phyloP scores from a whole-genome alignment of 2,113 vertebrate genomes.

The Daboia siamensis region DNA sequence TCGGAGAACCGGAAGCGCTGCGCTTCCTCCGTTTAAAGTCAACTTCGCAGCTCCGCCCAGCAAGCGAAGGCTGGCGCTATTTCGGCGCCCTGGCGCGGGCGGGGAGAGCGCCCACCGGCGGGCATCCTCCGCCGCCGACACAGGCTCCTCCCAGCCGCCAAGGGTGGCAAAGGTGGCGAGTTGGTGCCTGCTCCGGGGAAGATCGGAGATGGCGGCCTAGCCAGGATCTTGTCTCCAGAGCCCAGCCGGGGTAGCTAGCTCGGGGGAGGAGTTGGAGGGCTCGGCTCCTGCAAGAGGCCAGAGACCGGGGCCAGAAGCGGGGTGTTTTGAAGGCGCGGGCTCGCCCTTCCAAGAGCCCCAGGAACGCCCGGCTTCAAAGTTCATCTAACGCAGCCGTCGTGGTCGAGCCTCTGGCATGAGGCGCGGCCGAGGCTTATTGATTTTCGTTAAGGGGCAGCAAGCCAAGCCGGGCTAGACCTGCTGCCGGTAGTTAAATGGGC shows the following conservation, averaged over 20 bases:
- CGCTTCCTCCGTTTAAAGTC: neutral
- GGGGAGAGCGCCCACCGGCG: neutral
- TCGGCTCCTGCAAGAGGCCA: neutral
- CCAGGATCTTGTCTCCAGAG: neutral
- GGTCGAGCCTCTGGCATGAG: neutral
- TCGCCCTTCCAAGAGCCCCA: neutral
- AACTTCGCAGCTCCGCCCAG: neutral
- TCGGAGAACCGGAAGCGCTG: neutral
- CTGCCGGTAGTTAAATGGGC: neutral
- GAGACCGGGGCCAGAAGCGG: neutral
- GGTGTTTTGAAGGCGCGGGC: neutral
- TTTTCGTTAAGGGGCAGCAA: neutral
- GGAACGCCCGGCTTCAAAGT: neutral
- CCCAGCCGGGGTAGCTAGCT: neutral
- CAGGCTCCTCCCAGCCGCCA: neutral
- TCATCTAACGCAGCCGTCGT: neutral
- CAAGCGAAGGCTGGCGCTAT: too few relatives aligned
- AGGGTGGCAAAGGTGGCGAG: neutral
- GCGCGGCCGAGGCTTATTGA: neutral
- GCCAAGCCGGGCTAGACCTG: neutral
- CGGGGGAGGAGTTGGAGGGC: neutral
- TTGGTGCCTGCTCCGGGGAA: neutral
- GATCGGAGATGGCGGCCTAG: neutral
- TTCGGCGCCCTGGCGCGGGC: neutral
- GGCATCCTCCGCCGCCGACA: neutral